Evolutionary conservation across 2,888 invertebrate species (phyloP).

Genomic region (Ecliptopera silaceata): DNA sequence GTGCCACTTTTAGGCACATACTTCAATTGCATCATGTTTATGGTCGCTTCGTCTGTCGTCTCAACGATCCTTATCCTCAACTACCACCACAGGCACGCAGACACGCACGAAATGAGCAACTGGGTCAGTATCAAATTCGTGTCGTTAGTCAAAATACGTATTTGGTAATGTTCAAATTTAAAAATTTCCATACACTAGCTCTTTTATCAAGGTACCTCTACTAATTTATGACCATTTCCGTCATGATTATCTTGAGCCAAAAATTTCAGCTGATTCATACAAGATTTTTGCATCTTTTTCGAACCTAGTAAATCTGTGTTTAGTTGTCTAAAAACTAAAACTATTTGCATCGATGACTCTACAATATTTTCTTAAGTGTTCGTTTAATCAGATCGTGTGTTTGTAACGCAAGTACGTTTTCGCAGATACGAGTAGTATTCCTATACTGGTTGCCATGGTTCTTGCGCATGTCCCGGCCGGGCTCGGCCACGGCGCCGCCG

Average conservation of each 20-base stretch:
- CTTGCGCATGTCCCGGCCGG: conserved; percentile 94
- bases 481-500: conserved; percentile 84
- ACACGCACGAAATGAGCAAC: conserved; percentile 98
- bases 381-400: background rate
- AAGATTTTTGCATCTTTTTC: no score
- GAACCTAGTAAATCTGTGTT: no score
- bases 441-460: conserved; percentile 99
- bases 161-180: no score
- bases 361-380: background rate
- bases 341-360: background rate
- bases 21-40: conserved; percentile 99
- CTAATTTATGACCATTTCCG: no score
- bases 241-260: no score
- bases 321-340: background rate
- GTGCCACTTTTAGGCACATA: conserved; percentile 96
- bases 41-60: conserved; percentile 99
- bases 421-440: conserved; percentile 94
- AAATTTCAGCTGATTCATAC: no score
- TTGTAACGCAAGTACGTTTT: conserved; percentile 4
- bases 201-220: no score
- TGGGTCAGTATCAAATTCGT: conserved; percentile 87
- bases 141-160: background rate
- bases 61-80: conserved; percentile 98
- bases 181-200: no score
- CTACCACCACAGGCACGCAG: conserved; percentile 98